Conservation (phyloP, 2,113 vertebrate species). For the Puntigrus tetrazona region DNA sequence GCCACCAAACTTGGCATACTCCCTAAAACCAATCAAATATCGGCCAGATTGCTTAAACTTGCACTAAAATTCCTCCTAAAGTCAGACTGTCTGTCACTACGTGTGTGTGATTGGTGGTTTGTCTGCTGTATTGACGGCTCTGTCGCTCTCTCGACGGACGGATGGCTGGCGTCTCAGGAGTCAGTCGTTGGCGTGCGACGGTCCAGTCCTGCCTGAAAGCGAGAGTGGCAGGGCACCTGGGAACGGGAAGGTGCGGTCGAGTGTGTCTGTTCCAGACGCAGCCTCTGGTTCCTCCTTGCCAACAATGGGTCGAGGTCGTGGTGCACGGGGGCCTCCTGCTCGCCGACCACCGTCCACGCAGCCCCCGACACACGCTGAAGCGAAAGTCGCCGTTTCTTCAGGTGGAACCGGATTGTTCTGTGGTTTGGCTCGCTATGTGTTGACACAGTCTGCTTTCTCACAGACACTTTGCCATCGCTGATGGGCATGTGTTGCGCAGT, state of each 20-base stretch:
- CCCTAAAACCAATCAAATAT: neutral
- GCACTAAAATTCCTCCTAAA: neutral
- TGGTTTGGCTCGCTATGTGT: slow-evolving; percentile 58
- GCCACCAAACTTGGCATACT: neutral
- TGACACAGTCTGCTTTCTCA: slow-evolving; percentile 54
- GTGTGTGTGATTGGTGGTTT: neutral
- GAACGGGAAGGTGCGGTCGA: slow-evolving; percentile 55
- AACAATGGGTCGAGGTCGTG: neutral
- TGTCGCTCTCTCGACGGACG: too few relatives aligned
- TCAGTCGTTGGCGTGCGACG: neutral
- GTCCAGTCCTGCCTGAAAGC: slow-evolving; percentile 53
- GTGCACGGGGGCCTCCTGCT: slow-evolving; percentile 28
- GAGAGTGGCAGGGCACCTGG: slow-evolving; percentile 38
- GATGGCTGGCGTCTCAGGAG: neutral
- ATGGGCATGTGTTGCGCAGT: slow-evolving; percentile 37
- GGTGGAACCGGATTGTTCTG: slow-evolving; percentile 61
- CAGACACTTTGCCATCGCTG: slow-evolving; percentile 57
- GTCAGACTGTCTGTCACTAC: too few relatives aligned
- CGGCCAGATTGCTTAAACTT: neutral
- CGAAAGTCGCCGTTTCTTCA: neutral
- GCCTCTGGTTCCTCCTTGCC: slow-evolving; percentile 52
- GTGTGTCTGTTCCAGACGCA: slow-evolving; percentile 47
- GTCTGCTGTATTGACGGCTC: neutral
- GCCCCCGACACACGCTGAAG: neutral
- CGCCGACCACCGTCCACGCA: slow-evolving; percentile 19